Evolutionary conservation across 2,888 invertebrate species (phyloP), one percentile per base, ranked within the genome.

Genomic region (Nephrotoma guestfalica): DNA sequence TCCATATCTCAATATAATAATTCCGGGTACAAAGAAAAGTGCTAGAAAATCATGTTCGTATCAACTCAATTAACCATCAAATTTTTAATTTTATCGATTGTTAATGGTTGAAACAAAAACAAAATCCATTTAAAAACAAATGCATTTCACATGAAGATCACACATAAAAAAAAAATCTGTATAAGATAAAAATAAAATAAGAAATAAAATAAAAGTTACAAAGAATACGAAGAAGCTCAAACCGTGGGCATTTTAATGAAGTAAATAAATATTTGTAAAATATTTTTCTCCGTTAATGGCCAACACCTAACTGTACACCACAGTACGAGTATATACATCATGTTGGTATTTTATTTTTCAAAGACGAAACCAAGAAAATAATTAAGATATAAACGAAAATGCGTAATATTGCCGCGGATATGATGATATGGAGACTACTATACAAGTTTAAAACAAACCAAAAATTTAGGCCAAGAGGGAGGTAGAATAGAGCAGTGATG

Each of bases 191-290:
- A 84, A 83, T 40, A 83, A 83, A 41, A 41, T 13, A 47, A 47
- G n/a, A 13, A 47, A 47, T 41, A 84, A 84, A 84, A 84, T 84
- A 84, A 84, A 84, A 84, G 13, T 41, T 41, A 71, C 42, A 11
- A 84, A 84, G 41, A 84, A 84, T 41, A 84, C 41, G 84, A 84
- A 84, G 84, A 84, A 84, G 84, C 84, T 84, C 15, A 41, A 84
- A 84, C 84, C 84, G 84, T 84, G 84, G 41, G 84, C 84, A 84
- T 84, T 84, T 84, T 84, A 84, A 84, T 84, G 84, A 84, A 84
- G 84, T 84, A 84, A 84, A 84, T 84, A 84, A 84, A 84, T 84
- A 84, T 84, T 84, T 84, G 84, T 84, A 84, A 84, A 84, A 84
- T 84, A 84, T 84, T 71, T 71, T 84, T 84, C 84, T 84, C 84